phyloP scores from a whole-genome alignment of 2,888 invertebrate genomes.

The Drosophila anomelani region DNA sequence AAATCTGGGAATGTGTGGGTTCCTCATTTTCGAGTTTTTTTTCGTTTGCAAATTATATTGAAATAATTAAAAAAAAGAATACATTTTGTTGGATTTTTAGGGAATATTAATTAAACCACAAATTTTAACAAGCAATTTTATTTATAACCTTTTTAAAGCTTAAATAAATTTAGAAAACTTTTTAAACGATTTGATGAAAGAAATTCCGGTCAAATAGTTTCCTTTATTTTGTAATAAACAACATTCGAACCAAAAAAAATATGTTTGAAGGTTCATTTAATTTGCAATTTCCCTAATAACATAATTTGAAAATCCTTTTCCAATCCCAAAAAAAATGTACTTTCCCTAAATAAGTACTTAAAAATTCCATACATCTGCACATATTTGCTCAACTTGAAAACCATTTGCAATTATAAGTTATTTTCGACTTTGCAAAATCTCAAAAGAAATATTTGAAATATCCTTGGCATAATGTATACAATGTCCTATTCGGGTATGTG shows the following conservation, averaged over 20 bases:
- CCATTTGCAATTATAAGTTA: constrained; percentile 21
- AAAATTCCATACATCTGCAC: constrained; percentile 1
- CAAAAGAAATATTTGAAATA: constrained; percentile 30
- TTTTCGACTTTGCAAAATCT: constrained; percentile 15
- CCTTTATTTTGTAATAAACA: too few relatives aligned
- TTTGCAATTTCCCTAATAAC: neutral
- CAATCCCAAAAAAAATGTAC: neutral
- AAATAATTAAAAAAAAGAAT: neutral
- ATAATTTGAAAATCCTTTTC: neutral
- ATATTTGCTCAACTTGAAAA: constrained; percentile 5
- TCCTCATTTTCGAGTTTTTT: neutral
- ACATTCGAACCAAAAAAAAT: too few relatives aligned
- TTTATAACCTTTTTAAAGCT: neutral
- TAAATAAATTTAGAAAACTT: too few relatives aligned
- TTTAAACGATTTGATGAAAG: too few relatives aligned
- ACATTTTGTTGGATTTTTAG: neutral
- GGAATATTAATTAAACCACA: neutral
- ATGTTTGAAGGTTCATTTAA: neutral
- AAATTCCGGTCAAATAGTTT: too few relatives aligned
- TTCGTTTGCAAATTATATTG: neutral
- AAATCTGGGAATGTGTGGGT: neutral
- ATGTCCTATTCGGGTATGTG: constrained; percentile 28
- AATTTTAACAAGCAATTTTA: neutral
- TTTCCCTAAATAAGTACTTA: neutral
- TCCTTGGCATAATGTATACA: constrained; percentile 26